Percentiles rank a stretch among this genome's conserved stretches.
phyloP scores from a whole-genome alignment of 1,140 invertebrate species.

The Paraescarpia echinospica region DNA sequence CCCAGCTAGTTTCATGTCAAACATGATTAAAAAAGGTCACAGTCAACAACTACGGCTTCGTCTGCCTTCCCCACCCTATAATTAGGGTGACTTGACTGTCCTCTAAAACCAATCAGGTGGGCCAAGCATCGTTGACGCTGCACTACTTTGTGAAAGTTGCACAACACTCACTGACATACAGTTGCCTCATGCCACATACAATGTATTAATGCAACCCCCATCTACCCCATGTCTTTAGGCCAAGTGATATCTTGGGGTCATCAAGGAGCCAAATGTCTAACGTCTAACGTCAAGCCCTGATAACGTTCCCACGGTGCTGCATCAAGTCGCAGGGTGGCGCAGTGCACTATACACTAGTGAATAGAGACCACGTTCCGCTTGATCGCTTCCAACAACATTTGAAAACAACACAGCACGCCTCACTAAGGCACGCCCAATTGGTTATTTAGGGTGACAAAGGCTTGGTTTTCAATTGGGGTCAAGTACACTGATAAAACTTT shows the following conservation, averaged over 20 bases:
- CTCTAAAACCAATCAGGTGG: not conserved
- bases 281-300: not conserved
- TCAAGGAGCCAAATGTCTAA: not conserved
- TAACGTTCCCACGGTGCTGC: not conserved
- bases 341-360: not conserved
- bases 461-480: not conserved
- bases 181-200: not conserved
- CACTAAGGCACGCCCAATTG: not conserved
- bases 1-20: not conserved
- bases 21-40: not conserved
- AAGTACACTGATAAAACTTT: not conserved
- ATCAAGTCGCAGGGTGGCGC: not conserved
- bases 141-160: not conserved
- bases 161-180: too few relatives aligned
- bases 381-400: not conserved
- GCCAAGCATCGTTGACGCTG: not conserved
- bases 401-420: not conserved
- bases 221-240: not conserved
- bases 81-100: not conserved
- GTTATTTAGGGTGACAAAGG: not conserved
- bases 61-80: not conserved
- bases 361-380: not conserved
- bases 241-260: not conserved
- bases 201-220: not conserved
- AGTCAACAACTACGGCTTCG: not conserved